Conservation (phyloP, 2,888 invertebrate species). For the Drosophila anceps region DNA sequence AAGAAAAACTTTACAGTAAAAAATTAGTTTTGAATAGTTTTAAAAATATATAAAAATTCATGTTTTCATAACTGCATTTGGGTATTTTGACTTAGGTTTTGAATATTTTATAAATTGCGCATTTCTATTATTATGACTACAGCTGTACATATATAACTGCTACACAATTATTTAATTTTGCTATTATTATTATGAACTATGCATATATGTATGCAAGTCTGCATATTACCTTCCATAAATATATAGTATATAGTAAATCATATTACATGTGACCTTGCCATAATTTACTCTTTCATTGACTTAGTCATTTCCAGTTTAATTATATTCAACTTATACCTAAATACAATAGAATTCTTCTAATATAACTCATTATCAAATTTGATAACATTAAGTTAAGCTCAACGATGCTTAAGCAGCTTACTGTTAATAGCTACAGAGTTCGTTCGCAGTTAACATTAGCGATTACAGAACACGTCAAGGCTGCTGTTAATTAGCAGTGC, state of each 20-base stretch:
- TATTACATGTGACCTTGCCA: background rate
- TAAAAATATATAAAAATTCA: background rate
- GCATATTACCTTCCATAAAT: background rate
- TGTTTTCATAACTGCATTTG: background rate
- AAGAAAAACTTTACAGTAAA: no score
- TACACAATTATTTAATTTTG: background rate
- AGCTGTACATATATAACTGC: background rate
- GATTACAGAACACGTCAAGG: slow-evolving; percentile 5
- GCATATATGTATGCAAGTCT: background rate
- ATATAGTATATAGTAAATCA: background rate
- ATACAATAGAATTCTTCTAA: background rate
- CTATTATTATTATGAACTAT: background rate
- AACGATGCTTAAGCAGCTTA: background rate
- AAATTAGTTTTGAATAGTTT: no score
- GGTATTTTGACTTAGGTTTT: no score
- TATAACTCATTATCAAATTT: slow-evolving; percentile 3
- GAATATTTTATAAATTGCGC: background rate
- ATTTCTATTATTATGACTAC: background rate
- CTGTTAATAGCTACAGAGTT: slow-evolving; percentile 4
- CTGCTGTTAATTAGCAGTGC: slow-evolving; percentile 7
- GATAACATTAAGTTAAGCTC: slow-evolving; percentile 5
- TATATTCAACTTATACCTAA: background rate
- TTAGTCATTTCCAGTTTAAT: background rate
- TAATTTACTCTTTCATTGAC: background rate
- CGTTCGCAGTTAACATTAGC: slow-evolving; percentile 1